Evolutionary conservation across 2,797 vertebrate genomes (phyloP).

Genomic region (Poeciliopsis presidionis): DNA sequence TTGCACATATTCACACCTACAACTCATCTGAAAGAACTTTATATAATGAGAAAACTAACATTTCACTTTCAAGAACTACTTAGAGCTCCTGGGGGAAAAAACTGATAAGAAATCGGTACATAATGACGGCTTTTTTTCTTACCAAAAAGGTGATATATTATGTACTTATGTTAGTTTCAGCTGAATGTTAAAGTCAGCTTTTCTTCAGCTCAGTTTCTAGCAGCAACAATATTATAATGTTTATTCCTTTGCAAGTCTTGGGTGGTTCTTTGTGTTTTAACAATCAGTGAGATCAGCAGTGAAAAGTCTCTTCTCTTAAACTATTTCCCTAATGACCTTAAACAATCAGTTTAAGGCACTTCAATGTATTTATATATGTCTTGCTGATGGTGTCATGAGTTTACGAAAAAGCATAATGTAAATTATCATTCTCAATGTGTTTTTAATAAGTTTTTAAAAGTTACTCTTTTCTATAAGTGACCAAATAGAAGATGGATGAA

Average conservation of each 20-base stretch:
- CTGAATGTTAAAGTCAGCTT: background rate
- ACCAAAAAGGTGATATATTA: background rate
- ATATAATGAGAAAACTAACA: background rate
- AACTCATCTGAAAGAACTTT: background rate
- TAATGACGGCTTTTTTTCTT: background rate
- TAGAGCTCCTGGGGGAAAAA: background rate
- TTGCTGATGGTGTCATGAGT: background rate
- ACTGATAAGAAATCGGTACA: background rate
- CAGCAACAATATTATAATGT: background rate
- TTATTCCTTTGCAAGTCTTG: background rate
- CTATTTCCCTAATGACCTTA: background rate
- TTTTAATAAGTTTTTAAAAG: background rate
- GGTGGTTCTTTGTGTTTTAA: background rate
- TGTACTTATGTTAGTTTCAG: background rate
- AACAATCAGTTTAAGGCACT: background rate
- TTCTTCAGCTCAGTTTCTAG: background rate
- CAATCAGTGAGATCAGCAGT: background rate
- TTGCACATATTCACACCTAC: background rate
- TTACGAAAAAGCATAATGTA: background rate
- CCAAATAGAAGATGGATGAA: constrained; percentile 18
- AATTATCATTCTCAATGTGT: background rate
- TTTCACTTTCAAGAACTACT: background rate
- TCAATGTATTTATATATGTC: background rate
- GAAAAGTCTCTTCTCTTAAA: background rate
- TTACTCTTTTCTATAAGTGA: background rate